A percentile compares a stretch with the other conserved stretches of the same genome.
Evolutionary conservation across 2,888 invertebrate genomes (phyloP).

Genomic region (Acronicta aceris): DNA sequence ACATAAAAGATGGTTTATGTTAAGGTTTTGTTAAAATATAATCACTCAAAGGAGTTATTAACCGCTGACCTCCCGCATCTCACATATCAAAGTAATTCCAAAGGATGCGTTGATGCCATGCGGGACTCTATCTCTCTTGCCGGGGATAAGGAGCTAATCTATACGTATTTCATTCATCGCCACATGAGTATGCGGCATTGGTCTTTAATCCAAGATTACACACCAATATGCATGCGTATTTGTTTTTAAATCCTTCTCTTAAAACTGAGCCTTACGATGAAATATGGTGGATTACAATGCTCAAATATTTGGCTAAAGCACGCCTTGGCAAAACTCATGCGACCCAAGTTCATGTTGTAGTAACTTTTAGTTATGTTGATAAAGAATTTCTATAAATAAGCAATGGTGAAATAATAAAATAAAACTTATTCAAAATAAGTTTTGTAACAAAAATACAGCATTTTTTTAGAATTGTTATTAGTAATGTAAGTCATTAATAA

Average conservation of each 20-base stretch:
- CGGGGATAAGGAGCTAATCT: conserved; percentile 43
- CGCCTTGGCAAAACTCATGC: conserved; percentile 22
- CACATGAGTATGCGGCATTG: conserved; percentile 32
- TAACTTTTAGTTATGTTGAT: conserved; percentile 7
- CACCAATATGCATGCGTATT: conserved; percentile 20
- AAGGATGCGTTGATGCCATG: conserved; percentile 34
- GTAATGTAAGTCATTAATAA: conserved; percentile 13
- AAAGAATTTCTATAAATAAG: conserved; percentile 16
- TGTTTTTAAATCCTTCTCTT: conserved; percentile 44
- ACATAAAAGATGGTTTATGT: not conserved
- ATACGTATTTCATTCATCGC: conserved; percentile 23
- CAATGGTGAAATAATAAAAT: too few relatives aligned
- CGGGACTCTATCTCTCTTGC: conserved; percentile 38
- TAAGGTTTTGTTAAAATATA: conserved; percentile 14
- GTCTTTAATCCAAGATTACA: conserved; percentile 43
- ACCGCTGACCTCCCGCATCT: conserved; percentile 28
- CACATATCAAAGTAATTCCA: conserved; percentile 47
- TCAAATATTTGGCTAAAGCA: conserved; percentile 30
- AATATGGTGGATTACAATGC: conserved; percentile 39
- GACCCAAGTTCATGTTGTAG: conserved; percentile 12
- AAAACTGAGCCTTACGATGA: conserved; percentile 35
- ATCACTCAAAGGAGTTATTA: conserved; percentile 37
- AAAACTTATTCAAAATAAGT: conserved; percentile 5
- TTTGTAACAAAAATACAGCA: conserved; percentile 7
- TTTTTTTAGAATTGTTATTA: conserved; percentile 17